Evolutionary conservation across 2,113 vertebrate species (phyloP), one percentile per base, ranked within the genome.

Genomic region (Brachypteracias leptosomus): DNA sequence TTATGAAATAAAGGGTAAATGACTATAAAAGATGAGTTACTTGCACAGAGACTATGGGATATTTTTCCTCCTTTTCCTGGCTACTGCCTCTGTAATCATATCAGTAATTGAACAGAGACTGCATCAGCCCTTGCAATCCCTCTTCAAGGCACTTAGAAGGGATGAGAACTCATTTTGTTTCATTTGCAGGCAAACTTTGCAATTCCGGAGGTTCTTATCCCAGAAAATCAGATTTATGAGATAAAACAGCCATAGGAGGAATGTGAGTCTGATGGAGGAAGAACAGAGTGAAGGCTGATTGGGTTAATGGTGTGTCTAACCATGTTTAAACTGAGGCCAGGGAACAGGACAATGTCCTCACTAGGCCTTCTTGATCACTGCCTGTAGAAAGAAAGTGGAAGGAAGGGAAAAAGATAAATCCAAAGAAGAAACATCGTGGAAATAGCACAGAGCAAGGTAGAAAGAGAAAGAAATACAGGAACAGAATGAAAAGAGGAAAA

Each of bases 141-240:
- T 90, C 89, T 93, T 95, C 61, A 11, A 89, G 90, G 87, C 76
- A 82, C 87, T 96, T 89, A 74, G 52, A 78, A 81, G 36, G 25
- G 59, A 96, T 74, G 42, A 44, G 67, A 95, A 90, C 68, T 89
- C 59, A 78, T 96, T 94, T 78, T 75, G 44, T 79, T 71, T 88
- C 74, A 87, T 93, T 90, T 85, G 68, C 57, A 84, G 89, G 28
- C 57, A 89, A 90, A 88, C 77, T 91, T 89, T 47, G 42, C 73
- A 76, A 40, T 86, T 90, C 57, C 66, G 88, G 95, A 85, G 19
- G 40, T 83, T 94, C 11, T 75, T 86, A 40, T 65, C 81, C 38
- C 57, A 77, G 67, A 74, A 91, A 94, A 96, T 95, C 86, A 88
- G 71, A 77, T 94, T 81, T 88, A 49, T 51, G 65, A 86, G 44